A percentile compares a stretch with the other conserved stretches of the same genome.
Conservation (phyloP, 2,797 vertebrate species). For the Scleropages formosus region DNA sequence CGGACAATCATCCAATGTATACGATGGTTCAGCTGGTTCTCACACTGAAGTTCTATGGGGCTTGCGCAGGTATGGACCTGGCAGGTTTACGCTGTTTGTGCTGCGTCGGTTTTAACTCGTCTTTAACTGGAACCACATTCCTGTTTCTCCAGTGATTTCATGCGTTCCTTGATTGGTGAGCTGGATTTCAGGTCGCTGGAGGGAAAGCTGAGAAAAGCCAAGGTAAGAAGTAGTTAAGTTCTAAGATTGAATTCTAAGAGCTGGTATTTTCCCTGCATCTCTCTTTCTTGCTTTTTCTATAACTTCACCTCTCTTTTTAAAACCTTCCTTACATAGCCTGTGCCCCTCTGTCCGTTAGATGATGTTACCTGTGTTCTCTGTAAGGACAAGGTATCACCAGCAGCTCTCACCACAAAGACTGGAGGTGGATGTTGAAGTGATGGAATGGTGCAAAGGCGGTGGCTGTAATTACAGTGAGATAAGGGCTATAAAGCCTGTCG, state of each 20-base stretch:
- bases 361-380: background rate
- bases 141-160: slow-evolving; percentile 59
- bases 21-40: too few species aligned
- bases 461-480: slow-evolving; percentile 62
- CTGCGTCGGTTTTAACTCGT: too few species aligned
- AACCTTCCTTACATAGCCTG: slow-evolving; percentile 27
- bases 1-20: too few species aligned
- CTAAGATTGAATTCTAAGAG: too few species aligned
- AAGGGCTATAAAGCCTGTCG: slow-evolving; percentile 48
- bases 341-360: slow-evolving; percentile 35
- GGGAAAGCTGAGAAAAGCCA: slow-evolving; percentile 67
- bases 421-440: too few species aligned
- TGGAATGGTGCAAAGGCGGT: too few species aligned
- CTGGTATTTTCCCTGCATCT: background rate
- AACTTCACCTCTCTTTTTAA: slow-evolving; percentile 24
- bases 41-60: too few species aligned
- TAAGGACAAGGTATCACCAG: background rate
- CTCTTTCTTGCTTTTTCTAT: slow-evolving; percentile 12
- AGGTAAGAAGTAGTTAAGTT: slow-evolving; percentile 48
- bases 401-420: background rate
- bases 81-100: too few species aligned
- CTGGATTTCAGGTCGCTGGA: slow-evolving; percentile 66
- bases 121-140: background rate
- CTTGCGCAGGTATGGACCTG: too few species aligned
- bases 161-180: slow-evolving; percentile 62